Evolutionary conservation across 2,113 vertebrate species (phyloP), one percentile per base, ranked within the genome.

Genomic region (Mustela lutreola): DNA sequence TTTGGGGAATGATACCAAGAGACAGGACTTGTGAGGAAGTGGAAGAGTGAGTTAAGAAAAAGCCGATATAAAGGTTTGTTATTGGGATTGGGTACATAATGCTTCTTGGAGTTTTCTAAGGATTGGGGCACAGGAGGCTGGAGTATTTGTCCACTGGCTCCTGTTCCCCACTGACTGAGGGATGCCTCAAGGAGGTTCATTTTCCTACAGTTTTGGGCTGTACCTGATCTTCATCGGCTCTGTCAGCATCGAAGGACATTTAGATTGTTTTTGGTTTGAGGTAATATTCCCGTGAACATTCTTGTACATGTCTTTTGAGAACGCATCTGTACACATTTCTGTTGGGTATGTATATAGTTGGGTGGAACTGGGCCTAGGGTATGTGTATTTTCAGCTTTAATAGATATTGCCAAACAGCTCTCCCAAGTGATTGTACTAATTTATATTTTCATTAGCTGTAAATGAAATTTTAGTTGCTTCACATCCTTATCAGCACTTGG

Each of bases 231-330:
- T 78, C 48, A 24, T 63, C 45, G 39, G 42, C 31, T 63, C 24
- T 1, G 2, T 76, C 31, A 70, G 24, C 16, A 36, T 0, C 39
- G 48, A 56, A 76, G n/a, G 45, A 80, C 60, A 50, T 87, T 65
- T 70, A 56, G 9, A 39, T 87, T 95, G n/a, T 95, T 94, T 93
- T 60, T 79, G 67, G 16, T 92, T 96, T 86, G 91, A 36, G 18
- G 45, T 75, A 56, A 50, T 70, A 70, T 11, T 89, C 28, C 67
- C 90, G 21, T 56, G 50, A 93, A 84, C 26, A 63, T 81, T 78
- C 79, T 75, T 26, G 12, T 62, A 56, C 5, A 4, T 86, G 36
- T 89, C 45, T 83, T 95, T 58, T 22, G 67, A 95, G 58, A 91
- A 88, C 24, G 19, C 24, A 63, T 16, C 63, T 53, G 11, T 42